Evolutionary conservation across 2,888 invertebrate species (phyloP).

Genomic region (Xestobium rufovillosum): DNA sequence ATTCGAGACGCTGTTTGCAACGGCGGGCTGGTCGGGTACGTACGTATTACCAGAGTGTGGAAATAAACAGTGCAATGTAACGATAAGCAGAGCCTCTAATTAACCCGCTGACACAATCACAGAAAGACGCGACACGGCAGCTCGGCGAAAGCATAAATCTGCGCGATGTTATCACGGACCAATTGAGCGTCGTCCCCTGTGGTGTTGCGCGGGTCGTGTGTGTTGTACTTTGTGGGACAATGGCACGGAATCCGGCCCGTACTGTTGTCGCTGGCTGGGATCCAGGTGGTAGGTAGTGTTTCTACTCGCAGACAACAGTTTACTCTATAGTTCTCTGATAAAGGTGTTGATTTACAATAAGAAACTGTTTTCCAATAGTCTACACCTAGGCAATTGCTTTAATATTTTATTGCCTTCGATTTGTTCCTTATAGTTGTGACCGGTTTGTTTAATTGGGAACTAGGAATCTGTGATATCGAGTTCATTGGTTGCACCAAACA

Average conservation of each 20-base stretch:
- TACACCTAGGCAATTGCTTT: no score
- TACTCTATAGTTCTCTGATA: no score
- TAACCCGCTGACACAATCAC: slow-evolving; percentile 39
- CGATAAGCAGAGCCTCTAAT: slow-evolving; percentile 35
- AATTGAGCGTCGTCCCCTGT: slow-evolving; percentile 28
- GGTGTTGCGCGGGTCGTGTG: slow-evolving; percentile 1
- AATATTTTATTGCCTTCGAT: no score
- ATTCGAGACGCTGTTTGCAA: slow-evolving; percentile 9
- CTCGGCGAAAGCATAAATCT: slow-evolving; percentile 32
- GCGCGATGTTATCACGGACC: slow-evolving; percentile 29
- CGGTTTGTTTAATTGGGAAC: no score
- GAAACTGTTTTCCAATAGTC: no score
- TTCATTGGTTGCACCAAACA: no score
- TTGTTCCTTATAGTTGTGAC: no score
- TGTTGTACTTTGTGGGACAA: slow-evolving; percentile 13
- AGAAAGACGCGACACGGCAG: slow-evolving; percentile 34
- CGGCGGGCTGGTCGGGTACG: no score
- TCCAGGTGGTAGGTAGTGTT: slow-evolving; percentile 6
- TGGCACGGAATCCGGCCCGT: slow-evolving; percentile 11
- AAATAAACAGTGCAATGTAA: slow-evolving; percentile 28
- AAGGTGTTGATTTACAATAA: no score
- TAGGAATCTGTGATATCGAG: no score
- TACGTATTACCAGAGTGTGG: slow-evolving; percentile 26
- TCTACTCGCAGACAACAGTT: no score
- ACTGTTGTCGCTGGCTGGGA: neutral